Base-by-base conservation (phyloP, 2,888 invertebrate species). In the Nemotelus pantherinus region DNA sequence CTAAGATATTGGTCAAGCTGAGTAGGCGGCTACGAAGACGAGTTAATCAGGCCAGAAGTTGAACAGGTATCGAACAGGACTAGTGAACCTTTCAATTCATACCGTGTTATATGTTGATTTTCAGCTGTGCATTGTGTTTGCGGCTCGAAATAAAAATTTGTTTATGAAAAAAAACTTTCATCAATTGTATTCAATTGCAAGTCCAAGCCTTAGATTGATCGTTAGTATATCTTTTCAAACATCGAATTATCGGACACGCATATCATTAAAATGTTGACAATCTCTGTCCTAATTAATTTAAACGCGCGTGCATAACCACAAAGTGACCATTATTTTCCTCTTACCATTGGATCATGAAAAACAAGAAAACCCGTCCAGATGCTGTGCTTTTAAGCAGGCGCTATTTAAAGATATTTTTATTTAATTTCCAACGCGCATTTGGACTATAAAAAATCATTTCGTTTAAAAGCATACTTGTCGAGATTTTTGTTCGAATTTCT, bases 391-490 rank as follows among this genome's bases (percentile, higher is more conserved):
- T 77, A 60, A 70, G 63, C 70, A 77, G 70, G 70, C 64, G 77
- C 77, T 64, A 70, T 77, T 76, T 58, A 76, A 70, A 57, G 65
- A 55, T 55, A 57, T 67, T 76, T 77, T 77, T 77, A 70, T 77
- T 77, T 70, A 77, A 77, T 77, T 77, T 71, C 71, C 77, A 77
- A 77, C 77, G 77, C 77, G 77, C 77, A 77, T 77, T 70, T 44
- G 55, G 64, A 41, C 76, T 25, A 64, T 65, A 53, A 76, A 76
- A 76, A 72, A 68, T 68, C 50, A 68, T 68, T 68, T 68, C 68
- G 68, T 70, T 70, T 70, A 70, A 70, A 70, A 70, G 70, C 70
- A 70, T 55, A 55, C 70, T 55, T 70, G 70, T 70, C 25, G 7
- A 70, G 41, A 7, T 70, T n/a, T 44, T 64, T 41, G 7, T 45